Base-by-base conservation (phyloP, 2,888 invertebrate species). In the Homarus gammarus region DNA sequence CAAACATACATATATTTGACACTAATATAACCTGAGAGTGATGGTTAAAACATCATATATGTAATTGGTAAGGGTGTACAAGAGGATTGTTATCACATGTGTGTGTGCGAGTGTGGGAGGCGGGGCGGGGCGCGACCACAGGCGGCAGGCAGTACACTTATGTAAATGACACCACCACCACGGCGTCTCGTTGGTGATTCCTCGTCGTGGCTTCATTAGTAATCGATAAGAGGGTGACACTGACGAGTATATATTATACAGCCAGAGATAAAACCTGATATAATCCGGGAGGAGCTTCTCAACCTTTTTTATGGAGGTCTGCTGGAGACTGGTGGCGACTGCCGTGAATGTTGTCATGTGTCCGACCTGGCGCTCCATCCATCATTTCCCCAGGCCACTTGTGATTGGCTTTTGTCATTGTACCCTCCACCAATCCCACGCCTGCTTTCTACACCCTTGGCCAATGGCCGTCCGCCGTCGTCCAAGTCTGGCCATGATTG, bases 401-500 rank as follows among this genome's bases (percentile, higher is more conserved):
- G 38, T 40, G 75, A 82, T 82, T 87, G 82, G 87, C 75, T 68
- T 86, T 51, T 86, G 86, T 86, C 86, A 72, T 22, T 18, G 15
- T 10, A 6, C 73, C n/a, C 31, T 75, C 83, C 27, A 33, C 87
- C 87, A 87, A 87, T 87, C 75, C 38, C 82, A 75, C 31, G 8
- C 27, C 56, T 1, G 51, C 68, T 77, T 64, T 44, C 68, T 49
- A 72, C 70, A 27, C 73, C 64, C 64, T 44, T 33, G 22, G 68
- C 82, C 82, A 68, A 75, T 82, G 40, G 44, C 49, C 15, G 64
- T 18, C 44, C 18, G 0, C 31, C 6, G 22, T 22, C 31, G 61
- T 36, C 40, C 49, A 40, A n/a, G 33, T 49, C 27, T 64, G 22
- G 56, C 61, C 40, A 64, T 72, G 82, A 83, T 82, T 87, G 82